phyloP scores from a whole-genome alignment of 30 jellyfish, hydroid and myxozoan genomes.

The Hydra vulgaris region DNA sequence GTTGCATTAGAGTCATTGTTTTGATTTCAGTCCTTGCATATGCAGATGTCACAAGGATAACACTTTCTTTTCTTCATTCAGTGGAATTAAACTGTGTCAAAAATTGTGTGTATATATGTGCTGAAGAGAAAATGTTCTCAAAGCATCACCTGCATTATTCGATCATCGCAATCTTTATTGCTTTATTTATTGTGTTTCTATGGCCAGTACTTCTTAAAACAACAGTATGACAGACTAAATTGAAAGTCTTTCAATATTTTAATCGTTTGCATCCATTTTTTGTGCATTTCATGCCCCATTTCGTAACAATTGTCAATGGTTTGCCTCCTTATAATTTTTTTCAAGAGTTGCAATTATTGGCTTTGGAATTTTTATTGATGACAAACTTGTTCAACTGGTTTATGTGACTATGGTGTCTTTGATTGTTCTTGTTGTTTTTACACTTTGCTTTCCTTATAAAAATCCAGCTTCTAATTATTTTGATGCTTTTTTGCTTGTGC shows the following conservation, averaged over 20 bases:
- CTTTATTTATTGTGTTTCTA: neutral
- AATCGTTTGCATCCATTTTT: neutral
- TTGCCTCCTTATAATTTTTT: neutral
- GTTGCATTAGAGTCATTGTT: neutral
- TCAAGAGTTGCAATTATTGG: neutral
- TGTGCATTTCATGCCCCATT: neutral
- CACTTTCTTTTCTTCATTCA: neutral
- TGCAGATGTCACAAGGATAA: constrained; percentile 6
- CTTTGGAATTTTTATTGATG: neutral
- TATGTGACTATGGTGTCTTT: neutral
- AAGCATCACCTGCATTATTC: neutral
- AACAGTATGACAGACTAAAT: neutral
- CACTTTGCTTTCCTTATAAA: neutral
- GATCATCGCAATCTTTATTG: neutral
- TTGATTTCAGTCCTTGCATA: constrained; percentile 4
- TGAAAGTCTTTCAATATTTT: neutral
- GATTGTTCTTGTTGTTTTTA: neutral
- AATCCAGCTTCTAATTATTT: neutral
- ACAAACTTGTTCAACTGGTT: neutral
- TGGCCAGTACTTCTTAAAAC: neutral
- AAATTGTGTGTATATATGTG: neutral
- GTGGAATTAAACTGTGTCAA: neutral
- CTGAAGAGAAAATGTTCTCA: neutral
- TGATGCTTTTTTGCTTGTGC: neutral
- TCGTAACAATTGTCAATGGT: neutral